Percentiles rank a stretch among this genome's conserved stretches.
phyloP scores from a whole-genome alignment of 2,113 vertebrate genomes.

The Leiothrix lutea region DNA sequence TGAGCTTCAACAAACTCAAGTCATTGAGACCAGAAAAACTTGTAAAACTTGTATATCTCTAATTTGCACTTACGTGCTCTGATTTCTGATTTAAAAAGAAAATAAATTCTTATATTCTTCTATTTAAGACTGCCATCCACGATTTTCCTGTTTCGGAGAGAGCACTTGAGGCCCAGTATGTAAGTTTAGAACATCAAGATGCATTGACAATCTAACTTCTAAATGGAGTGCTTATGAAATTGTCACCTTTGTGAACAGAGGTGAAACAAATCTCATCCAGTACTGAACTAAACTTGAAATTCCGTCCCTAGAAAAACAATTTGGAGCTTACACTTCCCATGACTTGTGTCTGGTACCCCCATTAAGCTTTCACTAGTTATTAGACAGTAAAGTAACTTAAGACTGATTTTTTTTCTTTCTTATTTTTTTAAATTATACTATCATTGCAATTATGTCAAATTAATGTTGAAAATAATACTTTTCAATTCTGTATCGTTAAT shows the following conservation, averaged over 20 bases:
- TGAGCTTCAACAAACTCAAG: not conserved
- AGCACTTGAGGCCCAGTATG: not conserved
- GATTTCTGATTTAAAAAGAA: not conserved
- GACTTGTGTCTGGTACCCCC: not conserved
- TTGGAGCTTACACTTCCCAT: not conserved
- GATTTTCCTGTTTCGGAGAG: not conserved
- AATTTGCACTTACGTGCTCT: not conserved
- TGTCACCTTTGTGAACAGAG: not conserved
- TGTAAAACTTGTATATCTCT: not conserved
- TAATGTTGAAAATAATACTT: not conserved
- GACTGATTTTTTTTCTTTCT: rapidly evolving
- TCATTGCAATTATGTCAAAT: not conserved
- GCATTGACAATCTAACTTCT: not conserved
- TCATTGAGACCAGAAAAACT: rapidly evolving
- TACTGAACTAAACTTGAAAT: not conserved
- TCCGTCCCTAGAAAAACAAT: not conserved
- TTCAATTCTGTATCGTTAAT: not conserved
- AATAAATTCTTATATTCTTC: not conserved
- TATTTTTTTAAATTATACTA: rapidly evolving
- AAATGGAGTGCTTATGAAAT: not conserved
- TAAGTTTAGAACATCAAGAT: not conserved
- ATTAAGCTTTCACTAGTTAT: not conserved
- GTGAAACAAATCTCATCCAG: not conserved
- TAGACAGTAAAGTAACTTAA: not conserved
- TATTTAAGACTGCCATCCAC: not conserved